These are phyloP conservation scores for Tinea trinotella DNA, from an alignment of 2,888 invertebrate species.

Conservation along the genomic window DNA sequence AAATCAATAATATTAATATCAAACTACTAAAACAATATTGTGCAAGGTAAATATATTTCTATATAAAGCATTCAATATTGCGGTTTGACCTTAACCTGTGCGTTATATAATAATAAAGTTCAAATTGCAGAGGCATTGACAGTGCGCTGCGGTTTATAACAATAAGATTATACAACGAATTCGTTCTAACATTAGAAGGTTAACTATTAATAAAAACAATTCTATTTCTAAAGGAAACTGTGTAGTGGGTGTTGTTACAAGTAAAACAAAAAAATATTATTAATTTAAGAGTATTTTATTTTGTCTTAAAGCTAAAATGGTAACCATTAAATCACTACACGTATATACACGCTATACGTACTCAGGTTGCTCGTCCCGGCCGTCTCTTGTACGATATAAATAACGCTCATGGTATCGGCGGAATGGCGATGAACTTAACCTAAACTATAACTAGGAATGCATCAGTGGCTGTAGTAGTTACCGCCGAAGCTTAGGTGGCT, in stretches of 20 bases:
- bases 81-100: slow-evolving; percentile 16
- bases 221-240: too few relatives aligned
- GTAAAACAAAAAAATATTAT: slow-evolving; percentile 12
- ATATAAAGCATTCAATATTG: neutral
- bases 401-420: slow-evolving; percentile 39
- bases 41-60: neutral
- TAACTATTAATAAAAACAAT: neutral
- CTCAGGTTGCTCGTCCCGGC: slow-evolving; percentile 50
- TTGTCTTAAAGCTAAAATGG: slow-evolving; percentile 16
- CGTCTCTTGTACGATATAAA: slow-evolving; percentile 41
- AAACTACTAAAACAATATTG: neutral
- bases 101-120: slow-evolving; percentile 17
- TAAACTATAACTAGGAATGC: slow-evolving; percentile 28
- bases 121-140: slow-evolving; percentile 2
- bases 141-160: neutral
- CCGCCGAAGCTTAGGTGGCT: slow-evolving; percentile 24
- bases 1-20: neutral
- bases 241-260: too few relatives aligned
- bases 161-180: neutral
- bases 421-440: slow-evolving; percentile 37
- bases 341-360: slow-evolving; percentile 55
- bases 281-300: slow-evolving; percentile 18
- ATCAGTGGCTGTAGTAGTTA: slow-evolving; percentile 52
- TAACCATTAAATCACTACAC: slow-evolving; percentile 44
- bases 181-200: neutral